Evolutionary conservation across 2,888 invertebrate genomes (phyloP).

Genomic region (Limnephilus marmoratus): DNA sequence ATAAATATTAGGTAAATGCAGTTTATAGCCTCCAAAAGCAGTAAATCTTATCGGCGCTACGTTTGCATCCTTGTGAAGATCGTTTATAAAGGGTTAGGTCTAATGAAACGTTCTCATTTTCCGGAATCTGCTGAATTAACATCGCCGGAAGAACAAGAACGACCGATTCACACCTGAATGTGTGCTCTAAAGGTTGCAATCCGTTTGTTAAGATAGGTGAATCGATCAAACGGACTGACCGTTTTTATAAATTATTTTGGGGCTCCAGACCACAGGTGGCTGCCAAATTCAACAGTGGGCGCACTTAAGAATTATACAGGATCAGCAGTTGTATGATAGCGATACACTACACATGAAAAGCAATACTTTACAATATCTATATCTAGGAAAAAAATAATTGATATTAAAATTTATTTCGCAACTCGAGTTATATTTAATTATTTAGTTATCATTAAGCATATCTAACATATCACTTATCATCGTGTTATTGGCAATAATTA

Average conservation of each 20-base stretch:
- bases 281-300: too few relatives aligned
- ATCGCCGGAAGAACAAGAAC: background rate
- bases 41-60: background rate
- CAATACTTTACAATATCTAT: background rate
- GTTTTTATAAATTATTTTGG: too few relatives aligned
- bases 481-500: background rate
- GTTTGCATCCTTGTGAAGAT: background rate
- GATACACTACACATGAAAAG: background rate
- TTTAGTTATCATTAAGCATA: background rate
- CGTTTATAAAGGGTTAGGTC: background rate
- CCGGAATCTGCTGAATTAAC: background rate
- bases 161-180: too few relatives aligned
- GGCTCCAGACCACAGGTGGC: too few relatives aligned
- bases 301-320: too few relatives aligned
- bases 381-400: background rate
- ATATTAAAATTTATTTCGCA: background rate
- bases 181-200: too few relatives aligned
- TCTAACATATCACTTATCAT: background rate
- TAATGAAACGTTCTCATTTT: slow-evolving; percentile 20
- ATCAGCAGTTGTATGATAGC: background rate
- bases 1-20: background rate
- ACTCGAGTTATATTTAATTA: background rate
- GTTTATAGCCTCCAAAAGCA: slow-evolving; percentile 5
- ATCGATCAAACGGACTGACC: too few relatives aligned
- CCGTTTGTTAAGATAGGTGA: too few relatives aligned